These are phyloP conservation scores for Ptilodon capucinus DNA, from an alignment of 2,888 invertebrate species.

Conservation along the genomic window DNA sequence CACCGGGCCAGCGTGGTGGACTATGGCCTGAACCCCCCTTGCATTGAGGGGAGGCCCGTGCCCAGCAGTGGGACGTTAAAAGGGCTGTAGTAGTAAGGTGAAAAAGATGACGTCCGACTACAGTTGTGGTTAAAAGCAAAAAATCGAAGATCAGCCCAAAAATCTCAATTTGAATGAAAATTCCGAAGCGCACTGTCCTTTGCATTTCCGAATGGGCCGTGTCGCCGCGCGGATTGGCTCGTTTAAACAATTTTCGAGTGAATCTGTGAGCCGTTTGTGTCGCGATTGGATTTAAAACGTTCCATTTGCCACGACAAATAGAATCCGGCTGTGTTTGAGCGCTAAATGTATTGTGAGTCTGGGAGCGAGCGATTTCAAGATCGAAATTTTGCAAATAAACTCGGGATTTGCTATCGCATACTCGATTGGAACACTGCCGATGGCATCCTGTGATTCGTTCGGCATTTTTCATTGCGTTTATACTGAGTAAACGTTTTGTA, in stretches of 20 bases:
- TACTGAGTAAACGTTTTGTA: too few relatives aligned
- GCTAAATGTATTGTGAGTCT: conserved; percentile 34
- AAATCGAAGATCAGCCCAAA: too few relatives aligned
- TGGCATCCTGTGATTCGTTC: neutral
- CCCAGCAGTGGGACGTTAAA: too few relatives aligned
- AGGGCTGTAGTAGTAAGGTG: too few relatives aligned
- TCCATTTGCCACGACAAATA: conserved; percentile 56
- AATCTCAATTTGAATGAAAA: neutral
- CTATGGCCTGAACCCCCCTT: too few relatives aligned
- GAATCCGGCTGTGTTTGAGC: conserved; percentile 39
- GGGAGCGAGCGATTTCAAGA: conserved; percentile 31
- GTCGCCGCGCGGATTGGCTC: conserved; percentile 13
- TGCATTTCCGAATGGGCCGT: conserved; percentile 10
- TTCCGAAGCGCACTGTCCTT: neutral
- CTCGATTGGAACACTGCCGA: neutral
- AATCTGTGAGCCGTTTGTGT: conserved; percentile 30
- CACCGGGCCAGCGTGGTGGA: too few relatives aligned
- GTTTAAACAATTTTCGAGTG: conserved; percentile 34
- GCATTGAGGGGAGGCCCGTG: too few relatives aligned
- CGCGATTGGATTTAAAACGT: conserved; percentile 49
- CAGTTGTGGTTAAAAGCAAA: too few relatives aligned
- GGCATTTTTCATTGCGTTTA: neutral
- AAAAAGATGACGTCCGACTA: too few relatives aligned
- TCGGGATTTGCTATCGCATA: neutral
- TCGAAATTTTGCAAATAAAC: conserved; percentile 10